A percentile compares a stretch with the other conserved stretches of the same genome.
phyloP scores from a whole-genome alignment of 2,888 invertebrate species.

The Bombyx huttoni region DNA sequence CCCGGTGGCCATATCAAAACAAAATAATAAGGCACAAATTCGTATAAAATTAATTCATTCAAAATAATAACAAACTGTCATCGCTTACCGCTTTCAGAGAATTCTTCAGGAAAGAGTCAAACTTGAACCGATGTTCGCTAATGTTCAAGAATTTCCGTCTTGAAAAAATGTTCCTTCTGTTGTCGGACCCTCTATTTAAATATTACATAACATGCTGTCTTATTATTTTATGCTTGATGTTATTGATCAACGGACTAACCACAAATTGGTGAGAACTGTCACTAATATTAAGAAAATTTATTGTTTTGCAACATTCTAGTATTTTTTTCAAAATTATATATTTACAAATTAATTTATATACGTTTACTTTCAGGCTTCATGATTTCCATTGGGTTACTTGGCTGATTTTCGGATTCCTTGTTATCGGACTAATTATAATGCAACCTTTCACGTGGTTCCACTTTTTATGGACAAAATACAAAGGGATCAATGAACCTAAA shows the following conservation, averaged over 20 bases:
- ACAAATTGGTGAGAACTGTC: constrained; percentile 44
- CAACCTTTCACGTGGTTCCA: constrained; percentile 84
- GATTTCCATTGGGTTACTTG: constrained; percentile 44
- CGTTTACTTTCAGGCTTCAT: constrained; percentile 29
- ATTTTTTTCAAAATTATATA: not conserved
- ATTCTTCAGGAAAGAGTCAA: constrained; percentile 75
- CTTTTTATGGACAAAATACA: constrained; percentile 74
- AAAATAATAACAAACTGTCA: not conserved
- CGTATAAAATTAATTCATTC: not conserved
- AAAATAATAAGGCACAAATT: too few species aligned
- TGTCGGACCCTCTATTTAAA: constrained; percentile 88
- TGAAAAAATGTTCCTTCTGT: constrained; percentile 81
- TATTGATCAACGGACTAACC: constrained; percentile 46
- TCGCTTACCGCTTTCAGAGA: constrained; percentile 66
- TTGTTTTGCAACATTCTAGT: not conserved
- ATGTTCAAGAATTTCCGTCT: constrained; percentile 61
- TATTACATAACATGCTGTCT: constrained; percentile 74
- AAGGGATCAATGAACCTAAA: constrained; percentile 68
- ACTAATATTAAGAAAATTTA: not conserved
- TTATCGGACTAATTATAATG: constrained; percentile 53
- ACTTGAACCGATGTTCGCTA: constrained; percentile 65
- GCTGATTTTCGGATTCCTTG: constrained; percentile 26
- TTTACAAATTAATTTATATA: not conserved
- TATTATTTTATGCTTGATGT: constrained; percentile 39
- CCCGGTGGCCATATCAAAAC: too few species aligned